These are phyloP conservation scores for Lonchura striata DNA, from an alignment of 2,113 vertebrate species.

Conservation along the genomic window DNA sequence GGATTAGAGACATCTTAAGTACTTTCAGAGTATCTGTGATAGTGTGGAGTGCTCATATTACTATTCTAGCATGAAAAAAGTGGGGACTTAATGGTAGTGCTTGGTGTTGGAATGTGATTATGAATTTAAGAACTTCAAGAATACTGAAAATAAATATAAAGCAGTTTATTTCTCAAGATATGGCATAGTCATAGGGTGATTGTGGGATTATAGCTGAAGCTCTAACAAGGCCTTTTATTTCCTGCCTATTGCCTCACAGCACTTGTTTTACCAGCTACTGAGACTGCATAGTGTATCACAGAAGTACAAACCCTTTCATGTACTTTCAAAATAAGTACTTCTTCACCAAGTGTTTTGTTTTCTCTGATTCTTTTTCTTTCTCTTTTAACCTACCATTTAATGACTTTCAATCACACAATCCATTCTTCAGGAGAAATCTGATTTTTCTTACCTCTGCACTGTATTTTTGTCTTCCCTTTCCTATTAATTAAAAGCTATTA, in stretches of 20 bases:
- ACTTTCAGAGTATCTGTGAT: not conserved
- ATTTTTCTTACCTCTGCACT: not conserved
- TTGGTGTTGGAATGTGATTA: not conserved
- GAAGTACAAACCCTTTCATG: not conserved
- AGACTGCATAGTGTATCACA: not conserved
- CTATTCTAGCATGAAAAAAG: not conserved
- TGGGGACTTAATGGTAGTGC: not conserved
- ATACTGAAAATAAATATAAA: not conserved
- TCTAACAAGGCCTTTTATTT: not conserved
- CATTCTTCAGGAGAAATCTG: not conserved
- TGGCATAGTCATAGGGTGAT: rapidly evolving
- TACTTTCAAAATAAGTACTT: not conserved
- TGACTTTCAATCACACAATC: not conserved
- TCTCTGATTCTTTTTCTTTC: not conserved
- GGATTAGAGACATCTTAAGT: not conserved
- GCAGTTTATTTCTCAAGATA: not conserved
- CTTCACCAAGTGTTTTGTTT: not conserved
- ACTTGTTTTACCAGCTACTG: not conserved
- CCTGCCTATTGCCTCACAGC: not conserved
- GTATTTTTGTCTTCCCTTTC: not conserved
- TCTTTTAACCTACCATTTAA: not conserved
- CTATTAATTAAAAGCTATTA: not conserved
- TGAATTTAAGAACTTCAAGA: not conserved
- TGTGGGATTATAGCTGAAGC: not conserved
- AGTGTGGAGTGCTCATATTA: not conserved